These are phyloP conservation scores for Auanema freiburgensis DNA, from an alignment of 2,888 invertebrate genomes.

Conservation along the genomic window DNA sequence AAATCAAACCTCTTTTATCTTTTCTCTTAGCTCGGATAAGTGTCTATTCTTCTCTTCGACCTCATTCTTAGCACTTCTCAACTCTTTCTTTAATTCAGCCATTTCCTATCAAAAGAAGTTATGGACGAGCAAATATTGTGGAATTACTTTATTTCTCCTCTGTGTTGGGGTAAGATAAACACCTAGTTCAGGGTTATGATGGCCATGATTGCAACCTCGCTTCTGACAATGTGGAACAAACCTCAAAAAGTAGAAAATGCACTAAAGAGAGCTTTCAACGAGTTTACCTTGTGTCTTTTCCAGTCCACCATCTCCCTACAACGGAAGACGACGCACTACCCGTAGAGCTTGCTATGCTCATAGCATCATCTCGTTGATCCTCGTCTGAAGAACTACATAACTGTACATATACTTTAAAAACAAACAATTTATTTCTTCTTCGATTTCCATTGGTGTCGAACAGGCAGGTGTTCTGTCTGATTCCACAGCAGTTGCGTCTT, in stretches of 20 bases:
- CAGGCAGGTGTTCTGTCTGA: neutral
- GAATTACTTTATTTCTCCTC: slow-evolving; percentile 44
- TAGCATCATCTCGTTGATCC: slow-evolving; percentile 35
- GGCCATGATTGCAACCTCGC: slow-evolving; percentile 54
- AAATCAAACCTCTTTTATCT: slow-evolving; percentile 54
- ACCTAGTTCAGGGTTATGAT: slow-evolving; percentile 30
- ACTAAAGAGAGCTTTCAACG: neutral
- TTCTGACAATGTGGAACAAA: slow-evolving; percentile 60
- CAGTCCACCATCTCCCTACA: slow-evolving; percentile 63
- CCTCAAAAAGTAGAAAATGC: slow-evolving; percentile 23
- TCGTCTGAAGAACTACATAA: slow-evolving; percentile 16
- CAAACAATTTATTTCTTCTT: neutral
- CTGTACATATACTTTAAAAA: slow-evolving; percentile 8
- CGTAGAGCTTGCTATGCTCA: slow-evolving; percentile 52
- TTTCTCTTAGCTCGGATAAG: slow-evolving; percentile 56
- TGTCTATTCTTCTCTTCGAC: slow-evolving; percentile 59
- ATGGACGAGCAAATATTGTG: slow-evolving; percentile 12
- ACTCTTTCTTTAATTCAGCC: slow-evolving; percentile 42
- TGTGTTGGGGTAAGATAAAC: slow-evolving; percentile 63
- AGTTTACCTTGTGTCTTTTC: slow-evolving; percentile 53
- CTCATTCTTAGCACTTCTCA: slow-evolving; percentile 44
- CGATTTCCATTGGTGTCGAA: slow-evolving; percentile 6
- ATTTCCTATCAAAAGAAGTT: slow-evolving; percentile 33
- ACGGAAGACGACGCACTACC: slow-evolving; percentile 52
- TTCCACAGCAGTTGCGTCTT: slow-evolving; percentile 14